These are phyloP conservation scores for Champsocephalus gunnari DNA, from an alignment of 2,797 vertebrate genomes.

Conservation along the genomic window DNA sequence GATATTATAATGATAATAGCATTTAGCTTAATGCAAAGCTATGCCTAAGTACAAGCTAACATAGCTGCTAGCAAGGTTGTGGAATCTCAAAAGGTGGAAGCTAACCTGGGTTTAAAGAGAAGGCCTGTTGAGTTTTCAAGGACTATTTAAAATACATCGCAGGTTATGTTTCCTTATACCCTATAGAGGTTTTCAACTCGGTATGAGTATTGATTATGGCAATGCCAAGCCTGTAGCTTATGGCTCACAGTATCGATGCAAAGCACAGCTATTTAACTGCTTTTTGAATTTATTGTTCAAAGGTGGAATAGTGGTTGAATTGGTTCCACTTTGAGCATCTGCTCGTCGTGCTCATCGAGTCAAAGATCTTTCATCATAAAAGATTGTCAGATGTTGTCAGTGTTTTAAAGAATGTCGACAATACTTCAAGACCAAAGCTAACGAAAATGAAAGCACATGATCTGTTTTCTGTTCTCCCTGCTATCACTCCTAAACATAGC, in stretches of 20 bases:
- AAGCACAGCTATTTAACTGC: conserved; percentile 24
- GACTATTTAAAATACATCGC: conserved; percentile 33
- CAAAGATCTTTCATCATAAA: conserved; percentile 70
- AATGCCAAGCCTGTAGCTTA: too few species aligned
- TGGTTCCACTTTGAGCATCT: conserved; percentile 72
- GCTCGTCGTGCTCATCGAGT: conserved; percentile 60
- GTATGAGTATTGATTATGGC: background rate
- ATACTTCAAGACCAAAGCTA: conserved; percentile 79
- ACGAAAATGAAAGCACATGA: conserved; percentile 82
- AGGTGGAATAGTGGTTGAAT: conserved; percentile 38
- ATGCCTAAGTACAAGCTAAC: background rate
- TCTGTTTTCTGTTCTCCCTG: conserved; percentile 69
- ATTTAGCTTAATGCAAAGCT: too few species aligned
- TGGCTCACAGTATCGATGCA: background rate
- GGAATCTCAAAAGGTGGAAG: conserved; percentile 23
- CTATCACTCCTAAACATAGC: conserved; percentile 74
- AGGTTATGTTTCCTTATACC: background rate
- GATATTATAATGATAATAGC: too few species aligned
- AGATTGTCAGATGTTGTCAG: conserved; percentile 80
- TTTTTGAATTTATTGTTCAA: conserved; percentile 37
- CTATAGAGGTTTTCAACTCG: background rate
- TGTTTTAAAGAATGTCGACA: conserved; percentile 84
- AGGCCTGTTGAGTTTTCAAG: conserved; percentile 27
- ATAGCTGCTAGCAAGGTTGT: too few species aligned
- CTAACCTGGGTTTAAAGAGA: conserved; percentile 30